phyloP scores from a whole-genome alignment of 1,140 invertebrate species.

The Neodiprion virginianus region DNA sequence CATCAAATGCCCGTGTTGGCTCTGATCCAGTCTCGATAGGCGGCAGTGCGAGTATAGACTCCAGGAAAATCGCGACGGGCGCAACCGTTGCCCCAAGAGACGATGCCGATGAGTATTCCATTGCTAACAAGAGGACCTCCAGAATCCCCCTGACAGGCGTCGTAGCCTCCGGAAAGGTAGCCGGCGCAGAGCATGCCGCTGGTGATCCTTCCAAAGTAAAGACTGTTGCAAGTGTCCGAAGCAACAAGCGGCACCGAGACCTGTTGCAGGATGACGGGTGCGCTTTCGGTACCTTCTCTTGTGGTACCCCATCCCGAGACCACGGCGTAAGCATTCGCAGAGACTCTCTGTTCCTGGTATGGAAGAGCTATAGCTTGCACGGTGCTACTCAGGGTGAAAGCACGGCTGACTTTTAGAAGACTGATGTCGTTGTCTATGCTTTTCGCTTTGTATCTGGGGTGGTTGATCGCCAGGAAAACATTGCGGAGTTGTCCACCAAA shows the following conservation, averaged over 20 bases:
- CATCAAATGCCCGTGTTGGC: slow-evolving; percentile 7
- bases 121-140: slow-evolving; percentile 59
- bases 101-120: slow-evolving; percentile 60
- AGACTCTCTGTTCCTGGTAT: neutral
- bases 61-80: slow-evolving; percentile 60
- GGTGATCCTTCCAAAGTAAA: slow-evolving; percentile 31
- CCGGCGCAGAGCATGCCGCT: slow-evolving; percentile 59
- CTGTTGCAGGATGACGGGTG: slow-evolving; percentile 31
- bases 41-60: slow-evolving; percentile 63
- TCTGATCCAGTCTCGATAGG: slow-evolving; percentile 49
- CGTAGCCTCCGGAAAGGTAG: slow-evolving; percentile 52
- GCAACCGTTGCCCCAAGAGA: slow-evolving; percentile 66
- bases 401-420: slow-evolving; percentile 52
- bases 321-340: slow-evolving; percentile 10
- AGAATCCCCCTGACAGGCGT: slow-evolving; percentile 63
- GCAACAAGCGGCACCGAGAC: slow-evolving; percentile 37
- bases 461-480: slow-evolving; percentile 53
- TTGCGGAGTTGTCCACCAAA: slow-evolving; percentile 45
- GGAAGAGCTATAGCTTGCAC: slow-evolving; percentile 37
- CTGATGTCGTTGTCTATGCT: slow-evolving; percentile 68
- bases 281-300: slow-evolving; percentile 8
- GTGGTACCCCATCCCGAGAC: slow-evolving; percentile 16
- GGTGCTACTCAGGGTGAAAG: slow-evolving; percentile 30
- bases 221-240: slow-evolving; percentile 29
- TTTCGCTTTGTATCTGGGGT: slow-evolving; percentile 54